phyloP scores from a whole-genome alignment of 1,140 invertebrate species.

The Pteromalus puparum region DNA sequence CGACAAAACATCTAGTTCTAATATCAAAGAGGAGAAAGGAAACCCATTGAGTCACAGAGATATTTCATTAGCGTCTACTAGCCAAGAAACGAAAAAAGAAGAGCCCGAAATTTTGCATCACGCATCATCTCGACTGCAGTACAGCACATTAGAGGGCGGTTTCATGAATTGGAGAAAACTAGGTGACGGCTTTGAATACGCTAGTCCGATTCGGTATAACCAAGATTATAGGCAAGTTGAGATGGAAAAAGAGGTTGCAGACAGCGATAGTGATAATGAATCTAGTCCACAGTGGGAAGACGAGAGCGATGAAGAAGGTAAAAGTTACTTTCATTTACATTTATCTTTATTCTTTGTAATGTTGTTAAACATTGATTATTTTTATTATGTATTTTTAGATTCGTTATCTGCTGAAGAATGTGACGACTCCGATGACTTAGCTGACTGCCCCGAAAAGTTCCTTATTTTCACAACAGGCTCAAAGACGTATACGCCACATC shows the following conservation, averaged over 20 bases:
- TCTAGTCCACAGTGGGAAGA: slow-evolving; percentile 61
- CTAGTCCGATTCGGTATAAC: slow-evolving; percentile 77
- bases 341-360: not conserved
- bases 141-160: slow-evolving; percentile 72
- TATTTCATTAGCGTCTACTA: slow-evolving; percentile 63
- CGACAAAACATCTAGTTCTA: slow-evolving; percentile 62
- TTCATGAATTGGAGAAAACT: slow-evolving; percentile 75
- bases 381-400: slow-evolving; percentile 54
- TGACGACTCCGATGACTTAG: slow-evolving; percentile 75
- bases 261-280: slow-evolving; percentile 68
- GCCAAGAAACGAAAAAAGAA: slow-evolving; percentile 59
- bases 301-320: slow-evolving; percentile 60
- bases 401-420: slow-evolving; percentile 69
- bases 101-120: slow-evolving; percentile 70
- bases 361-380: not conserved
- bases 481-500: slow-evolving; percentile 91
- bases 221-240: slow-evolving; percentile 77
- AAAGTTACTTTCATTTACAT: not conserved
- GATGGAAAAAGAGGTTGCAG: slow-evolving; percentile 66
- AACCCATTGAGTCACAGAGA: slow-evolving; percentile 77
- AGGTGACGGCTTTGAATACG: slow-evolving; percentile 75
- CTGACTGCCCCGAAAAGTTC: slow-evolving; percentile 82
- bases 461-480: slow-evolving; percentile 91
- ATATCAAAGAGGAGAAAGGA: slow-evolving; percentile 70
- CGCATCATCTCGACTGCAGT: slow-evolving; percentile 73